Base-by-base conservation (phyloP, 2,113 vertebrate species). In the Irena cyanogastra region DNA sequence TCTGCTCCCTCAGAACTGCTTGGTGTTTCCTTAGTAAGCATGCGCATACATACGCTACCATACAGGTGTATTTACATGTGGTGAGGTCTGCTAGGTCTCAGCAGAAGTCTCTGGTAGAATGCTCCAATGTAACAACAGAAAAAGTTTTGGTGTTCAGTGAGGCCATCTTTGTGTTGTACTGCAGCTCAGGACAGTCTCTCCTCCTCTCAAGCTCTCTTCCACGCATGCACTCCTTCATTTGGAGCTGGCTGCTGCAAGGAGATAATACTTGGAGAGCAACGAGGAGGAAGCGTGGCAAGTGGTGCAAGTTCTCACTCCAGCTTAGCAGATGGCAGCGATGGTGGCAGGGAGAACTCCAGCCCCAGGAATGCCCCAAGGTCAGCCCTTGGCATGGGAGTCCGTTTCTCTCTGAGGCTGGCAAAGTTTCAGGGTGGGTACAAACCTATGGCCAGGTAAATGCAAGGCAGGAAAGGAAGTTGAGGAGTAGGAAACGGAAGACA, bases 21-120 rank as follows among this genome's bases (percentile, higher is more conserved):
- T 63, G 92, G 71, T 79, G 87, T 92, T 96, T 93, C 94, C 94
- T 85, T 26, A 70, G 74, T 35, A 77, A 92, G 89, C 92, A 95
- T 94, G 93, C 87, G 14, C 80, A 24, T 71, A 95, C 82, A 69
- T 90, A 91, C 11, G 57, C 95, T 90, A 94, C 94, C 95, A 45
- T 71, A 93, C 64, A 93, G 92, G 89, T 95, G 79, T 97, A 97
- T 97, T 97, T 97, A 97, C 97, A 97, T 3, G 72, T 82, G 92
- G 83, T 64, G 92, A 86, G 91, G 64, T 94, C 89, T 96, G 96
- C 90, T 87, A 57, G 61, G 41, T 65, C 76, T 94, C 93, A 94
- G 93, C 95, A 97, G 89, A 96, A 78, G 39, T 96, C 89, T 96
- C 95, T 92, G 41, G 87, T 94, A 96, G 90, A 94, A 80, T 77